Conservation (phyloP, 1,140 invertebrate genomes). For the Amyelois transitella region DNA sequence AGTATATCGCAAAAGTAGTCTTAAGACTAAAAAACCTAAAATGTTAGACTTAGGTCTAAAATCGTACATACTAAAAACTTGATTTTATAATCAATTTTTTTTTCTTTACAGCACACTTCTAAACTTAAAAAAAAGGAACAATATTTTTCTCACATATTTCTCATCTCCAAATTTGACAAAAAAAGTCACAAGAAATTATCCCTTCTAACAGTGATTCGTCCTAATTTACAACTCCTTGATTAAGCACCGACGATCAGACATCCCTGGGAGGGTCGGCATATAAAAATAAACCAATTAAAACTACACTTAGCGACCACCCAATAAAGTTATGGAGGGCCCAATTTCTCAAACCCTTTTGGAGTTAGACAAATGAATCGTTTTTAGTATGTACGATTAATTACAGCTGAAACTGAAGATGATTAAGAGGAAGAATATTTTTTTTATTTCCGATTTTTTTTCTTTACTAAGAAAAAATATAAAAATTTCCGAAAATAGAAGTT, state of each 20-base stretch:
- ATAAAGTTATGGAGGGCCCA: constrained; percentile 24
- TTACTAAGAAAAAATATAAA: no score
- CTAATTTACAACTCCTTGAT: neutral
- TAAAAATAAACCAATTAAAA: constrained; percentile 43
- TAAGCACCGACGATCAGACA: neutral
- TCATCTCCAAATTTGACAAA: neutral
- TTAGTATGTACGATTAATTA: constrained; percentile 1
- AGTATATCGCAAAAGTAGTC: no score
- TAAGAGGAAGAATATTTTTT: no score
- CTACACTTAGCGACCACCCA: constrained; percentile 46
- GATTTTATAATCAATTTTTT: no score
- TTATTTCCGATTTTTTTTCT: no score
- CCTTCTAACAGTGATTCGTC: neutral
- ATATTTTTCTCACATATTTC: no score
- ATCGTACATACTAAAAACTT: no score
- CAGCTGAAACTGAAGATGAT: neutral
- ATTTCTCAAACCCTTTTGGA: constrained; percentile 6
- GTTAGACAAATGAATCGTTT: neutral
- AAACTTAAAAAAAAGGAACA: no score
- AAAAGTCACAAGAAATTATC: neutral
- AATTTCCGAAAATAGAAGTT: no score
- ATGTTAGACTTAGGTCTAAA: no score
- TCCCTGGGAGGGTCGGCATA: constrained; percentile 3
- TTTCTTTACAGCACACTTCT: no score
- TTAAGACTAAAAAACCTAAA: no score